A percentile compares a stretch with the other conserved stretches of the same genome.
These are phyloP conservation scores for Macrocentrus cingulum DNA, from an alignment of 1,140 invertebrate species.

Conservation along the genomic window DNA sequence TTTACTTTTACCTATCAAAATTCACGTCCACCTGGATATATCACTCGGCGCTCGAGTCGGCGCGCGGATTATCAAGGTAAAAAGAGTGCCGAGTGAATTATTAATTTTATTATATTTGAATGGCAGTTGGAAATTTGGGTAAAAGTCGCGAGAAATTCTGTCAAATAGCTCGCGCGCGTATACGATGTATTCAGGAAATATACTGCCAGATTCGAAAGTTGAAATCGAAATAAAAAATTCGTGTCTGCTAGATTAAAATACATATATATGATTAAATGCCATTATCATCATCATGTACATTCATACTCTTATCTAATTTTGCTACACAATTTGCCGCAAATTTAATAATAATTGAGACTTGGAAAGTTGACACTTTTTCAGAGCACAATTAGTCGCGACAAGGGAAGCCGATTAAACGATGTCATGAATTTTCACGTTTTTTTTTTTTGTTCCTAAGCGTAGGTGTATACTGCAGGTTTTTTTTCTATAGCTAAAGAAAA, in stretches of 20 bases:
- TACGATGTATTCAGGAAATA: slow-evolving; percentile 24
- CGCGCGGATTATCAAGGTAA: too few relatives aligned
- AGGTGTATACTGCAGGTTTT: slow-evolving; percentile 31
- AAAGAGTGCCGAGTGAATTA: too few relatives aligned
- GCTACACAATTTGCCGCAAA: too few relatives aligned
- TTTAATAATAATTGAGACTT: too few relatives aligned
- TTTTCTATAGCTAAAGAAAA: slow-evolving; percentile 39
- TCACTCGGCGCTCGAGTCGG: too few relatives aligned
- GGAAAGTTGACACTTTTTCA: not conserved
- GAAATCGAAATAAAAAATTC: slow-evolving; percentile 15
- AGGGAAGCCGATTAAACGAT: slow-evolving; percentile 36
- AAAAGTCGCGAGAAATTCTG: slow-evolving; percentile 19
- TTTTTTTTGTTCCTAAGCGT: slow-evolving; percentile 26
- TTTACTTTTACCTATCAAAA: slow-evolving; percentile 8
- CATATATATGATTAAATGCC: slow-evolving; percentile 16
- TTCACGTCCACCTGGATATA: not conserved
- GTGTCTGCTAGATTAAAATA: slow-evolving; percentile 20
- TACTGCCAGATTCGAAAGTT: slow-evolving; percentile 10
- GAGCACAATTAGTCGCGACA: not conserved
- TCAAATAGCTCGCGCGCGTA: slow-evolving; percentile 24
- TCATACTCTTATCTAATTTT: not conserved
- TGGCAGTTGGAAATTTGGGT: not conserved
- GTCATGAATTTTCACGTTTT: slow-evolving; percentile 48
- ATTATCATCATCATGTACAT: slow-evolving; percentile 16
- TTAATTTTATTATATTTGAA: too few relatives aligned